Evolutionary conservation across 2,113 vertebrate genomes (phyloP).

Genomic region (Sebastes fasciatus): DNA sequence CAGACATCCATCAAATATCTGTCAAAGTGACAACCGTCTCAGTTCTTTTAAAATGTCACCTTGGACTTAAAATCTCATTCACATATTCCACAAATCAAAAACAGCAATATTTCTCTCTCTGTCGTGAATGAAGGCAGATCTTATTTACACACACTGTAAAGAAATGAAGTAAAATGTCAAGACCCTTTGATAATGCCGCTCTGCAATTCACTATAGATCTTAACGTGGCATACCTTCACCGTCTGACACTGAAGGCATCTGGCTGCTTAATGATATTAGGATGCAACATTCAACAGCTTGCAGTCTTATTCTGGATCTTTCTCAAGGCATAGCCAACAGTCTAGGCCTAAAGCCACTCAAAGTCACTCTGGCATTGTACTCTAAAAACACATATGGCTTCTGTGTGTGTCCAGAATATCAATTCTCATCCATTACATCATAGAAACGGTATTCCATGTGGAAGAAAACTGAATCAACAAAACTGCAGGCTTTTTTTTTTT

Average conservation of each 20-base stretch:
- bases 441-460: conserved; percentile 42
- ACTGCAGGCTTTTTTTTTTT: conserved; percentile 33
- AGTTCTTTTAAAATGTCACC: not conserved
- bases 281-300: conserved; percentile 73
- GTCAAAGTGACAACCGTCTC: not conserved
- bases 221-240: conserved; percentile 38
- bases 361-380: conserved; percentile 45
- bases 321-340: conserved; percentile 39
- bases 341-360: conserved; percentile 48
- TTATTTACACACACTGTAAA: conserved; percentile 8
- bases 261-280: conserved; percentile 55
- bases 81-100: not conserved
- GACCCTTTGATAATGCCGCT: conserved; percentile 11
- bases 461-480: conserved; percentile 51
- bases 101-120: conserved; percentile 1
- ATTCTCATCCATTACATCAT: conserved; percentile 72
- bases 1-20: not conserved
- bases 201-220: conserved; percentile 28
- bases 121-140: conserved; percentile 1
- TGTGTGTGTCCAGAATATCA: conserved; percentile 67
- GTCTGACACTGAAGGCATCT: conserved; percentile 61
- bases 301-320: conserved; percentile 53
- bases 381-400: conserved; percentile 55
- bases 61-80: conserved; percentile 1
- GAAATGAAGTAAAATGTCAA: conserved; percentile 25